A percentile compares a stretch with the other conserved stretches of the same genome.
Evolutionary conservation across 2,888 invertebrate genomes (phyloP).

Genomic region (Eledone cirrhosa): DNA sequence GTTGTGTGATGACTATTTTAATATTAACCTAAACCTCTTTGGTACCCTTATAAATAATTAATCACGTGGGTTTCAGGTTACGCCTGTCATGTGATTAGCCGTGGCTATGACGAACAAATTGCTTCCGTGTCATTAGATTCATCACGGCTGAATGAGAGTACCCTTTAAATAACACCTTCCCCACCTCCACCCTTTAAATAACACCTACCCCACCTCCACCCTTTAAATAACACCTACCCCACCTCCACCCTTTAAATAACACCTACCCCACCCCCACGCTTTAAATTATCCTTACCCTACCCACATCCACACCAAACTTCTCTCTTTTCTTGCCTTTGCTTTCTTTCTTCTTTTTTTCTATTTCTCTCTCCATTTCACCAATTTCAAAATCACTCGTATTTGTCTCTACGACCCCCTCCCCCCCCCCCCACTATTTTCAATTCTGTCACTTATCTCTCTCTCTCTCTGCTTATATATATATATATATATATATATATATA

Average conservation of each 20-base stretch:
- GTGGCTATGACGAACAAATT: too few relatives aligned
- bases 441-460: not conserved
- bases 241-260: too few relatives aligned
- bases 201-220: too few relatives aligned
- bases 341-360: not conserved
- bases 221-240: too few relatives aligned
- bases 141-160: not conserved
- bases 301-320: not conserved
- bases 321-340: not conserved
- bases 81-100: too few relatives aligned
- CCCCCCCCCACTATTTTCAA: not conserved
- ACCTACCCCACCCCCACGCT: not conserved
- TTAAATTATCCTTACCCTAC: not conserved
- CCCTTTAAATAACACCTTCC: not conserved
- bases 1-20: too few relatives aligned
- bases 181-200: too few relatives aligned
- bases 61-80: too few relatives aligned
- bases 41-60: too few relatives aligned
- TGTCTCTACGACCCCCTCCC: too few relatives aligned
- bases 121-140: too few relatives aligned
- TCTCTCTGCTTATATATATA: not conserved
- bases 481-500: constrained; percentile 6
- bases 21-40: too few relatives aligned
- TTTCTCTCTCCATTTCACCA: not conserved
- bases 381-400: not conserved